Base-by-base conservation (phyloP, 2,797 vertebrate genomes). In the Syngnathus rostellatus region DNA sequence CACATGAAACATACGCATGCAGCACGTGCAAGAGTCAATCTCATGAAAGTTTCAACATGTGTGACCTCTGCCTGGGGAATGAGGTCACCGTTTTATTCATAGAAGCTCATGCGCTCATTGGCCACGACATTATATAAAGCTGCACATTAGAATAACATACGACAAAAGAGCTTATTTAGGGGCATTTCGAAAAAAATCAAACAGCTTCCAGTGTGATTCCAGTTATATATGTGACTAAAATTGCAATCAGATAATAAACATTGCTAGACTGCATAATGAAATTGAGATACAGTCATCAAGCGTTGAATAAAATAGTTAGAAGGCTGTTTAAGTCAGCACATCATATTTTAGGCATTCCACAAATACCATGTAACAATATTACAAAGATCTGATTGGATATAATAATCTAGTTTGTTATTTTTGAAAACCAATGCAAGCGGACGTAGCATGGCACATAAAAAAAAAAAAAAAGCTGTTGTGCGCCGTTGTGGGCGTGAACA, bases 1-100 rank as follows among this genome's bases (percentile, higher is more conserved):
- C 65, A 66, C 67, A 69, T 63, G 48, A 75, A 68, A 57, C 59
- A 74, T 70, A 71, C 62, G 37, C 62, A 63, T 43, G 38, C 62
- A 37, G 71, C 69, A 78, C 40, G 63, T 68, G 59, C 16, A n/a
- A 16, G 12, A 64, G 68, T 60, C 23, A 74, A 67, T 10, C 50
- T 45, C 63, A 61, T 53, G 39, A 59, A 64, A 63, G 50, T 68
- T 77, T 63, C 17, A 50, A 68, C 62, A 68, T 67, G 62, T 43
- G 7, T 68, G 68, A 72, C 55, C 63, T 50, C 11, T 14, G n/a
- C 53, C 51, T 53, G 7, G 31, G 23, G 67, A 64, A 67, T 25
- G 37, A 68, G 50, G 53, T 40, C 62, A 41, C 62, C 8, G 45
- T 75, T 70, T 73, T 75, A 81, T 75, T 83, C 68, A 71, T 62